These are phyloP conservation scores for Lamellibrachia luymesi DNA, from an alignment of 1,140 invertebrate species.

Conservation along the genomic window DNA sequence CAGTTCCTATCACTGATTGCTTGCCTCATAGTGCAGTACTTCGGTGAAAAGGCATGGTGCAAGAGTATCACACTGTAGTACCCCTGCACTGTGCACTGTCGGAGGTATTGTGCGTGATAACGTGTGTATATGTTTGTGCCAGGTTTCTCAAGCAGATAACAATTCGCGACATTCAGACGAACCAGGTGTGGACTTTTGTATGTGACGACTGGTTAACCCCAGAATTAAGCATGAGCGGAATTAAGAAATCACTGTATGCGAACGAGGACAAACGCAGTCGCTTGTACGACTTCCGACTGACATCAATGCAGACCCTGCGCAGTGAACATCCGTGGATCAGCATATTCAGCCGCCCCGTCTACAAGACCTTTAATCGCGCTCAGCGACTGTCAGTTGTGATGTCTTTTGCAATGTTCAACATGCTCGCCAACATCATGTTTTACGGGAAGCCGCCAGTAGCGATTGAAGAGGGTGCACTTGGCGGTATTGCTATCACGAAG, in stretches of 20 bases:
- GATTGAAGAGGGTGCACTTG: background rate
- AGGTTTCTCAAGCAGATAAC: background rate
- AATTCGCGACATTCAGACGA: background rate
- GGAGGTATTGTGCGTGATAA: background rate
- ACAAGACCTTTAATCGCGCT: background rate
- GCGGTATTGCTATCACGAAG: background rate
- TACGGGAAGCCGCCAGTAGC: background rate
- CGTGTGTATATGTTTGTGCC: background rate
- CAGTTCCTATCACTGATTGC: too few relatives aligned
- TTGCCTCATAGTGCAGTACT: too few relatives aligned
- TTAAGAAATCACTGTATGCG: background rate
- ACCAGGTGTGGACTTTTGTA: background rate
- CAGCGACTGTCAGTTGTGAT: background rate
- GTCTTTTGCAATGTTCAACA: background rate
- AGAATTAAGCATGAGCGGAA: background rate
- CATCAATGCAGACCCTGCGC: background rate
- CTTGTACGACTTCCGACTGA: background rate
- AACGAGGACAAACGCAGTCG: background rate
- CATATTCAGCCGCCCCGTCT: background rate
- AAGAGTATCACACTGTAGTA: too few relatives aligned
- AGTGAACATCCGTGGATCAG: background rate
- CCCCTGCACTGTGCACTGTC: too few relatives aligned
- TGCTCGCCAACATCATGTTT: background rate
- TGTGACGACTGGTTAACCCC: background rate
- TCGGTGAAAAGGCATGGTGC: too few relatives aligned